A percentile compares a stretch with the other conserved stretches of the same genome.
Evolutionary conservation across 2,797 vertebrate genomes (phyloP).

Genomic region (Columba guinea): DNA sequence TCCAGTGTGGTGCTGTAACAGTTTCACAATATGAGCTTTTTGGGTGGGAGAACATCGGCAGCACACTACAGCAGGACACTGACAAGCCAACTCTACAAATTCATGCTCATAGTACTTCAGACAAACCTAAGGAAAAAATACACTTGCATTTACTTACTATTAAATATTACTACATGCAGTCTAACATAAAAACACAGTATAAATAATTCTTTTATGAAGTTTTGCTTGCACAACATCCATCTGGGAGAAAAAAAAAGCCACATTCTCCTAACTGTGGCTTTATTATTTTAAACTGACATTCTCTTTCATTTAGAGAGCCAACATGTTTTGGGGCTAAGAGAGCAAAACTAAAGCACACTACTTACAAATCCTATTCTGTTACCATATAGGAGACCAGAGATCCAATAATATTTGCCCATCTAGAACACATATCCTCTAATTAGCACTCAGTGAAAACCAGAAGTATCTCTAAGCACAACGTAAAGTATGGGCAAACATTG

Average conservation of each 20-base stretch:
- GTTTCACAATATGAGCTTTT: constrained; percentile 91
- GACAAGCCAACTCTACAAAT: constrained; percentile 94
- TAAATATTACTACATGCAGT: neutral
- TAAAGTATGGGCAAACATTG: neutral
- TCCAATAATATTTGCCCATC: neutral
- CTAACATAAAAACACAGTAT: neutral
- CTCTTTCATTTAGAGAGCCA: neutral
- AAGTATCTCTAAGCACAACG: neutral
- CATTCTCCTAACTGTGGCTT: neutral
- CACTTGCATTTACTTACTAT: neutral
- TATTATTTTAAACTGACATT: neutral
- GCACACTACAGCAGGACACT: constrained; percentile 96
- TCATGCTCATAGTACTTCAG: constrained; percentile 95
- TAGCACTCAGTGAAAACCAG: neutral
- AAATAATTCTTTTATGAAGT: neutral
- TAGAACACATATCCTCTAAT: neutral
- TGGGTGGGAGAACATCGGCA: constrained; percentile 97
- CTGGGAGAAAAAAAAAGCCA: neutral
- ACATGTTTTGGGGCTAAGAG: neutral
- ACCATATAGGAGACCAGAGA: neutral
- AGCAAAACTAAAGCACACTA: neutral
- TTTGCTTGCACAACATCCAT: neutral
- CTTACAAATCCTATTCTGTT: neutral
- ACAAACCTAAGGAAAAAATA: constrained; percentile 82
- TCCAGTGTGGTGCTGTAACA: constrained; percentile 90